phyloP scores from a whole-genome alignment of 2,113 vertebrate genomes.

The Larimichthys crocea region DNA sequence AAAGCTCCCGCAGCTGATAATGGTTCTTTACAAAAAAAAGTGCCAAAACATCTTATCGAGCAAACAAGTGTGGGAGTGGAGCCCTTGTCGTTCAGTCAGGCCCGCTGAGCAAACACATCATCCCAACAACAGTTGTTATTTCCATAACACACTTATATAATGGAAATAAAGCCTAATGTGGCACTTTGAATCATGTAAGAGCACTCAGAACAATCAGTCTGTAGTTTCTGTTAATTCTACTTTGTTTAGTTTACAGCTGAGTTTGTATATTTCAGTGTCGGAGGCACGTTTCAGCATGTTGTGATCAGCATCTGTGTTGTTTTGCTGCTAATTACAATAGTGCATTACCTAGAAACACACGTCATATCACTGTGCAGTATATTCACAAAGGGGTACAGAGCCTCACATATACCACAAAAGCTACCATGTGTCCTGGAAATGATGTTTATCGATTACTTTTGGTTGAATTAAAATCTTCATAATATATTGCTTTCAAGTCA shows the following conservation, averaged over 20 bases:
- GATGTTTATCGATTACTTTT: too few relatives aligned
- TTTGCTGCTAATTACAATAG: neutral
- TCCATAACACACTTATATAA: constrained; percentile 53
- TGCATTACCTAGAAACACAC: too few relatives aligned
- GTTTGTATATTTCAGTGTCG: neutral
- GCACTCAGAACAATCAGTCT: constrained; percentile 1
- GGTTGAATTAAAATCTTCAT: too few relatives aligned
- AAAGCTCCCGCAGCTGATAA: constrained; percentile 52
- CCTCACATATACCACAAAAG: too few relatives aligned
- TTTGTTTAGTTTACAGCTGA: neutral
- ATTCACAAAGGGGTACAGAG: too few relatives aligned
- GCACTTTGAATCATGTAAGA: neutral
- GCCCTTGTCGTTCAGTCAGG: constrained; percentile 44
- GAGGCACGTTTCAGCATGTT: neutral
- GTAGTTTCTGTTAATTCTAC: neutral
- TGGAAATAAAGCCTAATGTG: constrained; percentile 13
- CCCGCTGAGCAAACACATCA: constrained; percentile 36
- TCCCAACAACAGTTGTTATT: constrained; percentile 49
- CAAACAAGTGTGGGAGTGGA: constrained; percentile 49
- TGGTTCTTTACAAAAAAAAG: constrained; percentile 50
- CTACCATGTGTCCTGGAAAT: too few relatives aligned
- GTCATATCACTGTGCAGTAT: too few relatives aligned
- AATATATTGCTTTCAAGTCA: too few relatives aligned
- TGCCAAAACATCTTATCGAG: constrained; percentile 53
- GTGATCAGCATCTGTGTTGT: neutral